phyloP scores from a whole-genome alignment of 2,113 vertebrate species.

The Ahaetulla prasina region DNA sequence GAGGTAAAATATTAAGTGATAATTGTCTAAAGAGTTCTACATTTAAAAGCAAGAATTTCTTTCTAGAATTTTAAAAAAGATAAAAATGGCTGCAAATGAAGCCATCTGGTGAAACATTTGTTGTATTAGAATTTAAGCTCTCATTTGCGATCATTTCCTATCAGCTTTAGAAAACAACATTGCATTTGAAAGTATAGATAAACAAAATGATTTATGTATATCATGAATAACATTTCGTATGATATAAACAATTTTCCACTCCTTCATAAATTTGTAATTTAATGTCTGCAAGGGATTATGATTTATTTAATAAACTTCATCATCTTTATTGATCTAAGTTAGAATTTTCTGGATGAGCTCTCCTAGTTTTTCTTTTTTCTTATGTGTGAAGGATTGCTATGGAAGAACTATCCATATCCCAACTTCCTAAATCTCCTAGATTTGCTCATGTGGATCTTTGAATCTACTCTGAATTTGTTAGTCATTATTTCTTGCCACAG shows the following conservation, averaged over 20 bases:
- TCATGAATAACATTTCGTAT: not conserved
- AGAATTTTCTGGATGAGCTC: not conserved
- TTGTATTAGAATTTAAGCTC: slow-evolving; percentile 1
- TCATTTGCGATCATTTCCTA: not conserved
- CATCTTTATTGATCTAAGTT: not conserved
- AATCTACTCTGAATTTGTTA: not conserved
- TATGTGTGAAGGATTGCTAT: not conserved
- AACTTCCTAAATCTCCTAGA: not conserved
- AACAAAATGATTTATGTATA: not conserved
- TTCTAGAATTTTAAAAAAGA: not conserved
- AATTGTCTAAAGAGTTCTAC: not conserved
- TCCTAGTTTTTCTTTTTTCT: not conserved
- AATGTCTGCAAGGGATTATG: not conserved
- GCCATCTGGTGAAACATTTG: slow-evolving; percentile 27
- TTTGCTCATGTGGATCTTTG: not conserved
- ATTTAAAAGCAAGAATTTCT: not conserved
- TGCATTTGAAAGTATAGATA: not conserved
- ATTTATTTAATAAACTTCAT: not conserved
- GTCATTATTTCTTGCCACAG: not conserved
- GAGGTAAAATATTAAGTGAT: not conserved
- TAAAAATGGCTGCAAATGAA: not conserved
- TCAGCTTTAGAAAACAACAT: slow-evolving; percentile 3
- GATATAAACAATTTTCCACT: not conserved
- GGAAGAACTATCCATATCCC: not conserved
- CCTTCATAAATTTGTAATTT: not conserved